Base-by-base conservation (phyloP, 1,140 invertebrate genomes). In the Zaprionus davidi region DNA sequence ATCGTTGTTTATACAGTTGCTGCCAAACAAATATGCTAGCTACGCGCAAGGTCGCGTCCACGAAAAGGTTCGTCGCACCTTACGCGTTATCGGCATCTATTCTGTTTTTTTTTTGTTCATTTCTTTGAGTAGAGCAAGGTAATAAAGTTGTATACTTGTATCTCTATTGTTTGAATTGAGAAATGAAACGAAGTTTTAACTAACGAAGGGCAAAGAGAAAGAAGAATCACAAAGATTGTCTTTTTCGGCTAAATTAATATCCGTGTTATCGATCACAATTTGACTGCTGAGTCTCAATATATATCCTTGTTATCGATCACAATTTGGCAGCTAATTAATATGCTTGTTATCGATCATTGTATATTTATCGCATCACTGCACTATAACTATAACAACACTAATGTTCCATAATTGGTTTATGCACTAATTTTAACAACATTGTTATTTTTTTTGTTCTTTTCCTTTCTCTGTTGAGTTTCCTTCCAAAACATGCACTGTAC, bases 1-100 rank as follows among this genome's bases (percentile, higher is more conserved):
- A 66, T 44, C 66, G 72, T 38, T 88, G 78, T 88, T 88, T 83
- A 81, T 71, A 84, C 84, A 88, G 85, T 90, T 88, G 84, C 69
- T 69, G 78, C 55, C 73, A 74, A 87, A 72, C 79, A 81, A 87
- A 78, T 69, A 78, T 76, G 71, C 72, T 46, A 76, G 68, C 41
- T 46, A 17, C 41, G 26, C 20, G 44, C 67, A 79, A 75, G 82
- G 70, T 82, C 68, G 62, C 56, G 63, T 63, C 70, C 70, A 71
- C 71, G 38, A 26, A 67, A 73, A 58, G 65, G 71, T 64, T 77
- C 65, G 64, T 63, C 64, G 75, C 71, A 77, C 75, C 63, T 73
- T 77, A 72, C 64, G 69, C 72, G 69, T 59, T 51, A 17, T 38
- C 71, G 44, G 17, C 56, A 66, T 44, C 41, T 57, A 34, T 53